Base-by-base conservation (phyloP, 2,797 vertebrate genomes). In the Luscinia luscinia region DNA sequence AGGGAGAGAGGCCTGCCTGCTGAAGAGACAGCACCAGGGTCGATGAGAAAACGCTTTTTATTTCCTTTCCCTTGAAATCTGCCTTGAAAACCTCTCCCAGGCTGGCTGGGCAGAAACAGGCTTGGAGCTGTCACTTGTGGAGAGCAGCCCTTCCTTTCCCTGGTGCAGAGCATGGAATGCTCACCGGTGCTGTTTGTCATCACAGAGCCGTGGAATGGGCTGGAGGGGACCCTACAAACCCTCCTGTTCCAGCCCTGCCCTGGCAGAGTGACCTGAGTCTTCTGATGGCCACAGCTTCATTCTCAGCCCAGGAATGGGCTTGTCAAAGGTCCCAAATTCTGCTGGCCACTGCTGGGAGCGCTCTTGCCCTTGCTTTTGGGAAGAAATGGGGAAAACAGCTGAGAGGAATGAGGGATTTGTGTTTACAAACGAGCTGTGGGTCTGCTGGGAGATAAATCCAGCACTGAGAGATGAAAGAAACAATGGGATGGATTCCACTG, bases 1-100 rank as follows among this genome's bases (percentile, higher is more conserved):
- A 16, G 46, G 93, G 96, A 95, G 67, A 95, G 87, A 87, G 85
- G 36, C 46, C 75, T 21, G 95, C 74, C 96, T 97, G 96, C 74
- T 81, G 30, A 85, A 93, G 15, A 97, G 97, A 96, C 92, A 96
- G 96, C 84, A 72, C 87, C 94, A 93, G 90, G 93, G 46, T 86
- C 82, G 86, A 94, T 91, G 95, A 96, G 96, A 96, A 96, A 97
- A 96, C 76, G 72, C 90, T 97, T 96, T 28, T 14, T 93, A 70
- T 95, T 98, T 96, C 96, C 94, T 96, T 96, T 89, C 73, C 94
- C 89, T 97, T 94, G 95, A 97, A 97, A 97, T 54, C 62, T 1
- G 11, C 43, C 43, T 45, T 45, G 43, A 21, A 20, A 45, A 59
- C 69, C 74, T 95, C 97, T 97, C 96, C 97, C 97, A 95, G 84